Evolutionary conservation across 2,113 vertebrate species (phyloP), one percentile per base, ranked within the genome.

Genomic region (Hippocampus barbouri): DNA sequence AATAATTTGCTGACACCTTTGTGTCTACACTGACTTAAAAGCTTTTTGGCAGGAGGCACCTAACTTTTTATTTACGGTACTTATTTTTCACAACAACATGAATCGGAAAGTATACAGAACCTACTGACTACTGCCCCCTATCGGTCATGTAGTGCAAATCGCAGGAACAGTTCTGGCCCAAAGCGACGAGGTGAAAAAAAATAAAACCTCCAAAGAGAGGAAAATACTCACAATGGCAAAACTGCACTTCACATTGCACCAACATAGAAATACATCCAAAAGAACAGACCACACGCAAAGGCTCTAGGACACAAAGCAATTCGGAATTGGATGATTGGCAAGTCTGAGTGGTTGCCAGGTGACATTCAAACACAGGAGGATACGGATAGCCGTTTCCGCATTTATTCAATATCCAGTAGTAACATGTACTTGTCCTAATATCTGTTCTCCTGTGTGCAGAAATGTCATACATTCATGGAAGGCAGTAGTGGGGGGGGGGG

Each of bases 221-320:
- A 78, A 38, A 81, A 87, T 82, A 89, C 85, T 79, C 82, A 88
- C 85, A 72, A 85, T 64, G 86, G 78, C 87, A 87, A 61, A 61
- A 90, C 76, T 86, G 85, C 86, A 89, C 87, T 86, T 88, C 79
- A 90, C 89, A 78, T 85, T 90, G 89, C 80, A 89, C 81, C 73
- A 71, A 83, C 79, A 77, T 65, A 81, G 71, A 68, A 69, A 67
- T 73, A 83, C 51, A n/a, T 70, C 64, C 64, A 45, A 41, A 20
- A 47, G 73, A 27, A 84, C 73, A 79, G 60, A 41, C 72, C 71
- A 85, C 74, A 65, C 53, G 72, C 73, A 67, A 73, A 70, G 63
- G 79, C 41, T 9, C 41, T 81, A 74, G 77, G 16, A 61, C 59
- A 61, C 12, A 15, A 6, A 59, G 25, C 56, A 5, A 27, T 12